Conservation (phyloP, 2,797 vertebrate genomes). For the Pempheris klunzingeri region DNA sequence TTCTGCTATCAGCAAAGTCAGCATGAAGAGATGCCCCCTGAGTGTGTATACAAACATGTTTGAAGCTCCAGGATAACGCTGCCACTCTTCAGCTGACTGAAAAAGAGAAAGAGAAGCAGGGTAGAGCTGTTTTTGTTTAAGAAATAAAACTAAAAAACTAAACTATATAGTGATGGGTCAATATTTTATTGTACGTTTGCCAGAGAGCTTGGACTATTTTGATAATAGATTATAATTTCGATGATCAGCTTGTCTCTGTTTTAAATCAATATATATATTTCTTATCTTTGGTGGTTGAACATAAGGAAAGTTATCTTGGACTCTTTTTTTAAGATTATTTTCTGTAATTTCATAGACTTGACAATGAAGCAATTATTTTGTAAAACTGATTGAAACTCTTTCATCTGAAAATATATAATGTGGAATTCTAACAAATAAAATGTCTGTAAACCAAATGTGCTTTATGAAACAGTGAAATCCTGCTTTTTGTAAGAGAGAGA, state of each 20-base stretch:
- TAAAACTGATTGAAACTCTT: neutral
- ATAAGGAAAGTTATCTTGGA: neutral
- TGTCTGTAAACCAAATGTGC: neutral
- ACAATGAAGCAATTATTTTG: neutral
- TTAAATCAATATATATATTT: neutral
- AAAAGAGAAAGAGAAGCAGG: constrained; percentile 17
- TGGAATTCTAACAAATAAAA: neutral
- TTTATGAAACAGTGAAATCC: neutral
- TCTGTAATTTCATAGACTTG: neutral
- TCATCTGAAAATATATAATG: too few relatives aligned
- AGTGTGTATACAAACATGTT: constrained; percentile 63
- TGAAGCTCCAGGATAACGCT: constrained; percentile 56
- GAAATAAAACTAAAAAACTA: constrained; percentile 23
- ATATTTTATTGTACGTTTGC: neutral
- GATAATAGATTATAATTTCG: neutral
- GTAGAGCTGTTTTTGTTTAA: constrained; percentile 1
- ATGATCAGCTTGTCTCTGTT: neutral
- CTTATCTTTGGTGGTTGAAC: neutral
- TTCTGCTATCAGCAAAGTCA: constrained; percentile 75
- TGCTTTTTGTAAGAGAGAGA: neutral
- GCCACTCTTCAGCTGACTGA: constrained; percentile 35
- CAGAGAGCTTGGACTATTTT: neutral
- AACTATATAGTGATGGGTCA: neutral
- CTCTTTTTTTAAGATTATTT: neutral
- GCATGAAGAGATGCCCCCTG: constrained; percentile 68